Conservation (phyloP, 1,140 invertebrate species). For the Musca vetustissima region DNA sequence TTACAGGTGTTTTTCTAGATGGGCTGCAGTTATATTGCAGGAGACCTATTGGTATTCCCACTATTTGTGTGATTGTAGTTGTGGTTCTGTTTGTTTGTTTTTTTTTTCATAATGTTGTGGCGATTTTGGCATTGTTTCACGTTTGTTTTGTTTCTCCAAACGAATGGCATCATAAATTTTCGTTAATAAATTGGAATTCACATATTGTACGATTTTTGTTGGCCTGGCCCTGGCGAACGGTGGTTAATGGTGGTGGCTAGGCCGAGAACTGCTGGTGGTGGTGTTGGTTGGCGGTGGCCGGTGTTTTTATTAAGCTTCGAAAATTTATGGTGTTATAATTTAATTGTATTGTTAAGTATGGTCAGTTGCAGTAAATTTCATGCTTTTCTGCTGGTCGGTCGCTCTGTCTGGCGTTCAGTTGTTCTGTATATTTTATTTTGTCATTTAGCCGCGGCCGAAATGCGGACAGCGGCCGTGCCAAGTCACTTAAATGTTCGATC, state of each 20-base stretch:
- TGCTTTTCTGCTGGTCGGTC: too few relatives aligned
- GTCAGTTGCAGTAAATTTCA: conserved; percentile 1
- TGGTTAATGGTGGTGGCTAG: neutral
- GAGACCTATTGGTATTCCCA: conserved; percentile 9
- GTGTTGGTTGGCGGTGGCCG: neutral
- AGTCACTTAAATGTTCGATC: too few relatives aligned
- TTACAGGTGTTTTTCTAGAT: too few relatives aligned
- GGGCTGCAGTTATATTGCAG: neutral
- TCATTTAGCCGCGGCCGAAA: too few relatives aligned
- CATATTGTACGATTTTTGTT: conserved; percentile 14
- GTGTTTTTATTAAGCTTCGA: conserved; percentile 2
- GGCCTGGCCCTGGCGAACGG: neutral
- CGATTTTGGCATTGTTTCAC: conserved; percentile 10
- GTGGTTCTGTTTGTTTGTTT: neutral
- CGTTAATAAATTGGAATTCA: conserved; percentile 17
- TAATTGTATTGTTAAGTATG: conserved; percentile 14
- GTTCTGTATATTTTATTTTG: too few relatives aligned
- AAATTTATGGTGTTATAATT: conserved; percentile 11
- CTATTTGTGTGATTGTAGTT: neutral
- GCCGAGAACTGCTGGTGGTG: neutral
- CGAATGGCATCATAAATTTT: conserved; percentile 19
- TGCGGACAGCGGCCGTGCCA: too few relatives aligned
- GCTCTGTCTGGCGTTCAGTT: too few relatives aligned
- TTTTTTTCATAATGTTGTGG: too few relatives aligned
- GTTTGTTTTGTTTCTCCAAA: neutral